Percentiles rank a stretch among this genome's conserved stretches.
phyloP scores from a whole-genome alignment of 2,113 vertebrate species.

The Mus pahari region DNA sequence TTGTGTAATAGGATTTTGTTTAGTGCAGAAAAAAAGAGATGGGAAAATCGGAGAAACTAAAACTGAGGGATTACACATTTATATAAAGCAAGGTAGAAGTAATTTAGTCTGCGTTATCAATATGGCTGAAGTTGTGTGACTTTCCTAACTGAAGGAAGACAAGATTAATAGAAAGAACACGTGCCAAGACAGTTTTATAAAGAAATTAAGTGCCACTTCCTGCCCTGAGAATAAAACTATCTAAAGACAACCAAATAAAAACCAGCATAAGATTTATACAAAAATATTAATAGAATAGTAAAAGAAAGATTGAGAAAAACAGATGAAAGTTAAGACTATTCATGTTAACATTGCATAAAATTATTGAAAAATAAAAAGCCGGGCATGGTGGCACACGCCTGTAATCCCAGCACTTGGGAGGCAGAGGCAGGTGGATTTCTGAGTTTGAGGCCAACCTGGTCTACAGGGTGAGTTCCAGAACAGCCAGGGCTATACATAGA shows the following conservation, averaged over 20 bases:
- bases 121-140: not conserved
- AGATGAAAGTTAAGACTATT: constrained; percentile 30
- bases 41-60: not conserved
- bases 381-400: no score
- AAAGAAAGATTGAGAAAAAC: not conserved
- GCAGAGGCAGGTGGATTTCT: no score
- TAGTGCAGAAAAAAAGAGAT: not conserved
- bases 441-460: no score
- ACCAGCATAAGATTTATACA: not conserved
- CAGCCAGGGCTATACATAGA: no score
- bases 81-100: not conserved
- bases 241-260: constrained; percentile 40
- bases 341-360: not conserved
- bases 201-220: not conserved
- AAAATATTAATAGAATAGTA: not conserved
- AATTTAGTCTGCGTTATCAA: not conserved
- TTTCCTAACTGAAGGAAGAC: not conserved
- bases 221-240: not conserved
- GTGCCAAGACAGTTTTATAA: not conserved
- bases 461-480: no score
- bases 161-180: not conserved
- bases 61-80: not conserved
- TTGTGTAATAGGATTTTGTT: not conserved
- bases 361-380: no score
- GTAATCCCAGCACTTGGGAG: no score